Base-by-base conservation (phyloP, 2,888 invertebrate genomes). In the Phyto melanocephala region DNA sequence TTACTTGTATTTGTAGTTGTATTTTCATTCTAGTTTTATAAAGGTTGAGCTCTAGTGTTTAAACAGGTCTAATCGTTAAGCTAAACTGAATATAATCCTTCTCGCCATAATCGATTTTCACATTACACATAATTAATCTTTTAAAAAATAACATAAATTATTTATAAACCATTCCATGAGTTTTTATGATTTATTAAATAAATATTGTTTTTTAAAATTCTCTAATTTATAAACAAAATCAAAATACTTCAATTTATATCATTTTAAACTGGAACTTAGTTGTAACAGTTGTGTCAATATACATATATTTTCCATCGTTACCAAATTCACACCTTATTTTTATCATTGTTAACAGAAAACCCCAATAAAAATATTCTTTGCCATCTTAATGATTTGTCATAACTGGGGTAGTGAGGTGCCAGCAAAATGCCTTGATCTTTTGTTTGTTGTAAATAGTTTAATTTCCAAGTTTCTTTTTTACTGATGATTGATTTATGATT, bases 251-350 rank as follows among this genome's bases (percentile, higher is more conserved):
- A 6, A 28, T 28, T 28, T n/a, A n/a, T n/a, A n/a, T n/a, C n/a
- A n/a, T n/a, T n/a, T n/a, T n/a, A n/a, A 28, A 28, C 6, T 28
- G 28, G 28, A 28, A 28, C 28, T 28, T 28, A 45, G 20, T 22
- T 37, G 37, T n/a, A n/a, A 65, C 70, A 78, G 81, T 77, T 81
- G 81, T 78, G 68, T 78, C 70, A 77, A 77, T 15, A 81, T 13
- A 42, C 35, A n/a, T n/a, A n/a, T n/a, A 1, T 24, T 13, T 17
- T 40, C n/a, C 15, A 20, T 22, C 28, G 28, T 58, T 17, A 52
- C 0, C 3, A 28, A 67, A 68, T 68, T 72, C 58, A 60, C 79
- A 79, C 72, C 24, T 79, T 79, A 67, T 65, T 28, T 63, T 77
- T 65, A 60, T 62, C 52, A 1, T 15, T 50, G 35, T 47, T 6